phyloP scores from a whole-genome alignment of 2,797 vertebrate species.

The Scyliorhinus canicula region DNA sequence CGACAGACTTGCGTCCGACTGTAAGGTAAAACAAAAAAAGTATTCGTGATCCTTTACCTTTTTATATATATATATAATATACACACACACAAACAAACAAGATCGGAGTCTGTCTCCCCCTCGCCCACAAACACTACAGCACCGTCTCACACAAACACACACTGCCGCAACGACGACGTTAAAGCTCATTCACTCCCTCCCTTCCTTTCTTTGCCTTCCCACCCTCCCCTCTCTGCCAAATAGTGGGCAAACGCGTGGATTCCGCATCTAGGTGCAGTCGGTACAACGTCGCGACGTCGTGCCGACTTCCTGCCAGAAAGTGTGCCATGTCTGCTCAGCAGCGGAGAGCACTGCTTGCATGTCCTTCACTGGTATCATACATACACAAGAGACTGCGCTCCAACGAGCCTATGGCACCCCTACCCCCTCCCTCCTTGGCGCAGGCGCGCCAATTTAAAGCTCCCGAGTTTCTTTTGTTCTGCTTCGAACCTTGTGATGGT shows the following conservation, averaged over 20 bases:
- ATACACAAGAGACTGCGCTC: neutral
- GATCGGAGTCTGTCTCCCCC: neutral
- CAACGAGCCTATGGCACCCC: neutral
- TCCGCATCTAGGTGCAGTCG: neutral
- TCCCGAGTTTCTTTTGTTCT: constrained; percentile 11
- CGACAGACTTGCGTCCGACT: neutral
- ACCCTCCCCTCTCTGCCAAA: neutral
- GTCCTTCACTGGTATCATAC: neutral
- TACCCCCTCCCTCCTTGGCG: neutral
- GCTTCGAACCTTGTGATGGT: neutral
- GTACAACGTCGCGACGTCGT: neutral
- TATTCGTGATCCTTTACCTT: constrained; percentile 9
- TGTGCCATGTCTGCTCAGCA: neutral
- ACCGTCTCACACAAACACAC: constrained; percentile 16
- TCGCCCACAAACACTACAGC: neutral
- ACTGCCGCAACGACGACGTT: constrained; percentile 22
- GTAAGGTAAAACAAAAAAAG: neutral
- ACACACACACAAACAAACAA: neutral
- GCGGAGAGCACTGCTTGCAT: neutral
- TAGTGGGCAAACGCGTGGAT: neutral
- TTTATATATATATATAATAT: neutral
- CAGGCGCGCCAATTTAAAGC: constrained; percentile 16
- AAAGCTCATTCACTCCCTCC: neutral
- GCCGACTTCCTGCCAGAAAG: constrained; percentile 33
- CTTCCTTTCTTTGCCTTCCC: neutral